Base-by-base conservation (phyloP, 2,888 invertebrate genomes). In the Stenodera caucasica region DNA sequence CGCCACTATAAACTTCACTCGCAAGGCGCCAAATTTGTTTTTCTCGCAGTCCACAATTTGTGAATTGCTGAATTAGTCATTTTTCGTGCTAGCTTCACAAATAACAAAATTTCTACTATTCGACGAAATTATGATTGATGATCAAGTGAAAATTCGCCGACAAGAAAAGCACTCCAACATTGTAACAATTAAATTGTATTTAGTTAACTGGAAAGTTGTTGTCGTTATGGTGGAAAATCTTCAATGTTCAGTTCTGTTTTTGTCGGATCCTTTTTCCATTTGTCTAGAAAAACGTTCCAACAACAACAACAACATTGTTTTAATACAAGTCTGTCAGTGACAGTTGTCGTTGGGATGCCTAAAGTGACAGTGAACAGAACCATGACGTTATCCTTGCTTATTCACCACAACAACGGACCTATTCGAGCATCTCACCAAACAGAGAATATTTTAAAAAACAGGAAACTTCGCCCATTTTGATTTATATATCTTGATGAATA, bases 241-340 rank as follows among this genome's bases (percentile, higher is more conserved):
- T 35, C 35, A 35, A 35, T 6, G 12, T 32, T 12, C 6, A 15
- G 15, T 37, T 37, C 14, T 15, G 15, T 37, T 37, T 15, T 37
- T 37, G 15, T 55, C 55, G 49, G 53, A 56, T 56, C 45, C 53
- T 56, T 60, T 64, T 60, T 49, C 33, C 40, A 45, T 53, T 58
- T 64, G 55, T 59, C 58, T 57, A 64, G n/a, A n/a, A n/a, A 65
- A 66, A 52, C 63, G 65, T 65, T 66, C 59, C 61, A 55, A 60
- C 59, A 61, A 64, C 59, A 67, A 66, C 69, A 65, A 21, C 18
- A 45, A n/a, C n/a, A n/a, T 21, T 69, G 68, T 66, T 71, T 71
- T 70, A 71, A 71, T 71, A 67, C 67, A 64, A 68, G 62, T 64
- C 70, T 71, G 71, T 53, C 52, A 55, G 66, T 69, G 71, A 69